Evolutionary conservation across 2,888 invertebrate species (phyloP).

Genomic region (Perdita meconis): DNA sequence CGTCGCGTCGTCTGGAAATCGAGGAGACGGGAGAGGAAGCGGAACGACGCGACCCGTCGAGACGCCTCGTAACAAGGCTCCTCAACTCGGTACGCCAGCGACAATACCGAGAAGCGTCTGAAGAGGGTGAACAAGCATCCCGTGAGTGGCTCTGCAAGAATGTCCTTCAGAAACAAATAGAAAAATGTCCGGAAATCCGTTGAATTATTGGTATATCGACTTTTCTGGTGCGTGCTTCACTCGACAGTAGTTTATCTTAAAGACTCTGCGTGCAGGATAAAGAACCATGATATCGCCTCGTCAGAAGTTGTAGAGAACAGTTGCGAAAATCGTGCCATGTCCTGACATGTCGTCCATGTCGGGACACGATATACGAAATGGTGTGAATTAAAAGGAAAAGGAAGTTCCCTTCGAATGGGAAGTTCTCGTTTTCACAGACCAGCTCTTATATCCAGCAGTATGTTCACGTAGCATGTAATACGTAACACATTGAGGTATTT

Average conservation of each 20-base stretch:
- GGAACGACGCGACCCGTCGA: constrained; percentile 15
- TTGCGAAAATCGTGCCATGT: constrained; percentile 3
- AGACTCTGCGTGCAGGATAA: constrained; percentile 7
- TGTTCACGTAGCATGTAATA: too few relatives aligned
- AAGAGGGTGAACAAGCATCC: constrained; percentile 43
- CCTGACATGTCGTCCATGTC: neutral
- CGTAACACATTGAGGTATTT: too few relatives aligned
- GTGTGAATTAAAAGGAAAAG: too few relatives aligned
- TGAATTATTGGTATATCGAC: constrained; percentile 54
- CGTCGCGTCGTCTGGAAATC: neutral
- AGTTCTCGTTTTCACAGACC: too few relatives aligned
- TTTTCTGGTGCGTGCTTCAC: neutral
- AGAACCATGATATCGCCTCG: constrained; percentile 12
- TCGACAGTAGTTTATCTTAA: neutral
- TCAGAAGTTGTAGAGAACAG: too few relatives aligned
- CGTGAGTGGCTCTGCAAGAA: constrained; percentile 32
- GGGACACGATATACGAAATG: too few relatives aligned
- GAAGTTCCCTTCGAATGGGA: too few relatives aligned
- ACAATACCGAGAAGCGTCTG: constrained; percentile 40
- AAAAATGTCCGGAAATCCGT: constrained; percentile 40
- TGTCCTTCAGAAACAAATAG: constrained; percentile 45
- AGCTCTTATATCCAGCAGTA: too few relatives aligned
- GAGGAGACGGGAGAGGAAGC: neutral
- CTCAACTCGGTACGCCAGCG: constrained; percentile 29
- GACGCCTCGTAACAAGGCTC: constrained; percentile 49